phyloP scores from a whole-genome alignment of 2,113 vertebrate genomes.

The Dicentrarchus labrax region DNA sequence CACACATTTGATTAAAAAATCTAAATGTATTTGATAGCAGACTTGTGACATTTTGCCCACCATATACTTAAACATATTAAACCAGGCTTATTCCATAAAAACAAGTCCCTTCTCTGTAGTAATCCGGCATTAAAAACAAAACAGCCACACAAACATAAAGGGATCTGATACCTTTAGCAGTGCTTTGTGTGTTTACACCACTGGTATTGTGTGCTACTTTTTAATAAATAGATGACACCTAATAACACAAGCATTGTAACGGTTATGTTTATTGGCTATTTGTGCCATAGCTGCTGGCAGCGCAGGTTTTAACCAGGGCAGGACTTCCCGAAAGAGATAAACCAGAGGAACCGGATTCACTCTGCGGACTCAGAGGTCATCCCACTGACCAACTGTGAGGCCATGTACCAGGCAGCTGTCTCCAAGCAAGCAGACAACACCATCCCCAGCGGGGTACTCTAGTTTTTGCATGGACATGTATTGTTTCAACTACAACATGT shows the following conservation, averaged over 20 bases:
- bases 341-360: constrained; percentile 72
- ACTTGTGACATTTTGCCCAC: neutral
- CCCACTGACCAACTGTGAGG: constrained; percentile 89
- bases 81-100: no score
- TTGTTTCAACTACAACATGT: constrained; percentile 13
- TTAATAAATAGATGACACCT: constrained; percentile 4
- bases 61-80: neutral
- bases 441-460: constrained; percentile 84
- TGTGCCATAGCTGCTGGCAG: constrained; percentile 83
- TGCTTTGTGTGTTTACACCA: neutral
- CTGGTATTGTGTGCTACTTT: neutral
- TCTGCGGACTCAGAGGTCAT: constrained; percentile 85
- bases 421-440: constrained; percentile 82
- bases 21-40: neutral
- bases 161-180: neutral
- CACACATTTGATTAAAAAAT: neutral
- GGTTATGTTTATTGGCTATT: constrained; percentile 35
- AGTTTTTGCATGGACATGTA: constrained; percentile 62
- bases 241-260: constrained; percentile 19
- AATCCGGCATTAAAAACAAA: neutral
- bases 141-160: neutral
- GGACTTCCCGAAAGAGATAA: constrained; percentile 78
- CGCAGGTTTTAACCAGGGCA: constrained; percentile 74
- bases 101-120: neutral
- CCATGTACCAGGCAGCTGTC: constrained; percentile 91